phyloP scores from a whole-genome alignment of 1,140 invertebrate species.

The Sminthurinus signatus region DNA sequence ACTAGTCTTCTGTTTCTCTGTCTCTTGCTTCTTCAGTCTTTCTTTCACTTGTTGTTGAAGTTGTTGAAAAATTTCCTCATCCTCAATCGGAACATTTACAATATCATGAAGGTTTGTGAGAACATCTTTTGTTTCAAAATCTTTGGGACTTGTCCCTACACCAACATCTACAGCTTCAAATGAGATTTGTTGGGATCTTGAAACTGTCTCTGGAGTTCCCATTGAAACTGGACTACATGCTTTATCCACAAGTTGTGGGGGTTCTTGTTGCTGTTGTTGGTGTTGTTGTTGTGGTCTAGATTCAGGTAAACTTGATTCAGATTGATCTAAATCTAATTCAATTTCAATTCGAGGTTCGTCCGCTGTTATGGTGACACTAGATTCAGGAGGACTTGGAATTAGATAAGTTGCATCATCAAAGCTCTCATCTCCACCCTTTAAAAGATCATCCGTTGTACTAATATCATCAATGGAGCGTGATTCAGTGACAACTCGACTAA shows the following conservation, averaged over 20 bases:
- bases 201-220: slow-evolving; percentile 16
- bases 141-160: slow-evolving; percentile 29
- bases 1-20: slow-evolving; percentile 1
- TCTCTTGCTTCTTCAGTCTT: slow-evolving; percentile 7
- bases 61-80: slow-evolving; percentile 36
- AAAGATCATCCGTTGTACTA: slow-evolving; percentile 9
- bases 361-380: slow-evolving; percentile 25
- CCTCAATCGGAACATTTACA: slow-evolving; percentile 22
- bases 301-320: too few relatives aligned
- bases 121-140: slow-evolving; percentile 24
- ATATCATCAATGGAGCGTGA: slow-evolving; percentile 24
- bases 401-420: slow-evolving; percentile 20
- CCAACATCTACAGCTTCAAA: slow-evolving; percentile 25
- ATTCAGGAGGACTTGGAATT: slow-evolving; percentile 27
- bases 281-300: neutral
- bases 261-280: neutral
- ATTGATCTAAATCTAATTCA: slow-evolving; percentile 22
- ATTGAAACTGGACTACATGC: slow-evolving; percentile 25
- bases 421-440: slow-evolving; percentile 6
- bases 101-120: slow-evolving; percentile 35
- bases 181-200: slow-evolving; percentile 23
- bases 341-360: slow-evolving; percentile 18
- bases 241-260: slow-evolving; percentile 24
- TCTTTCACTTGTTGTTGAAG: slow-evolving; percentile 15
- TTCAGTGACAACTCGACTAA: neutral